A percentile compares a stretch with the other conserved stretches of the same genome.
Conservation (phyloP, 2,888 invertebrate species). For the Trichopria drosophilae region DNA sequence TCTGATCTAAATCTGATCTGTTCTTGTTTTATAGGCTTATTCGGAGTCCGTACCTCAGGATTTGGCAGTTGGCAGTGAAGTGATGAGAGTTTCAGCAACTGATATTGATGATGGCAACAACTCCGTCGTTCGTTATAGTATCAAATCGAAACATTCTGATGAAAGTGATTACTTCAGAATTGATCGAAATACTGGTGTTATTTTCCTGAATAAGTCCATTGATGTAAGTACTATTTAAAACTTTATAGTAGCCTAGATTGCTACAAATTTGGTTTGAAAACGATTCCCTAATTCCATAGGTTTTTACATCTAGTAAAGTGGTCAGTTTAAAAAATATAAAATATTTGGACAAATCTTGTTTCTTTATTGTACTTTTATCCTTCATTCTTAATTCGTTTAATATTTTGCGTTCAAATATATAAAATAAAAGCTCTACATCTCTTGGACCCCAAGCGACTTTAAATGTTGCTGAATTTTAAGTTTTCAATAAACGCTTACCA, state of each 20-base stretch:
- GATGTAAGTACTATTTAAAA: slow-evolving; percentile 62
- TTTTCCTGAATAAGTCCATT: slow-evolving; percentile 71
- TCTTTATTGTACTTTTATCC: too few species aligned
- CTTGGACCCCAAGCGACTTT: too few species aligned
- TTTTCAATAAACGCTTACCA: too few species aligned
- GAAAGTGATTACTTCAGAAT: slow-evolving; percentile 76
- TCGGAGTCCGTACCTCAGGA: slow-evolving; percentile 83
- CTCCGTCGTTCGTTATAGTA: slow-evolving; percentile 75
- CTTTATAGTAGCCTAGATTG: background rate
- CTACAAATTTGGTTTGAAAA: background rate
- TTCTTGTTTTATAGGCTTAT: slow-evolving; percentile 59
- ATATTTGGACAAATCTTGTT: too few species aligned
- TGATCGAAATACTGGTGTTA: slow-evolving; percentile 80
- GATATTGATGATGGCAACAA: slow-evolving; percentile 92
- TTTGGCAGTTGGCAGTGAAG: slow-evolving; percentile 70
- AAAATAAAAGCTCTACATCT: too few species aligned
- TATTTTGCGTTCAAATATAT: too few species aligned
- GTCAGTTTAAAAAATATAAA: too few species aligned
- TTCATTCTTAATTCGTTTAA: too few species aligned
- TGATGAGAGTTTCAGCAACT: slow-evolving; percentile 89
- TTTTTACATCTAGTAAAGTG: too few species aligned
- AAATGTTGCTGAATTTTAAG: too few species aligned
- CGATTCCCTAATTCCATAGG: background rate
- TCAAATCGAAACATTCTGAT: slow-evolving; percentile 59
- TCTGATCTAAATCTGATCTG: background rate